Evolutionary conservation across 1,140 invertebrate genomes (phyloP).

Genomic region (Mycetomoellerius zeteki): DNA sequence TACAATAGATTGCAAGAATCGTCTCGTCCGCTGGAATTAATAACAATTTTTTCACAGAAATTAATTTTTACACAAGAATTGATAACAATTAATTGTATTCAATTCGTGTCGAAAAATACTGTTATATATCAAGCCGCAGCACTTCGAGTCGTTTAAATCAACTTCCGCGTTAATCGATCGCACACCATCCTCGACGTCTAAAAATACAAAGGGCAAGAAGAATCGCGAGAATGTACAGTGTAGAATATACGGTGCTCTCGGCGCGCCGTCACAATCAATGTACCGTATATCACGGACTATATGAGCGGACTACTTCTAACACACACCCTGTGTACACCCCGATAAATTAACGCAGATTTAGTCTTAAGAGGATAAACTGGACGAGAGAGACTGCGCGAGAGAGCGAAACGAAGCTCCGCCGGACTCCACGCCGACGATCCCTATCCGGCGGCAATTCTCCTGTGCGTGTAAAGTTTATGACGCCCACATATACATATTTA

Average conservation of each 20-base stretch:
- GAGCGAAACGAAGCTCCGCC: slow-evolving; percentile 38
- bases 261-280: slow-evolving; percentile 54
- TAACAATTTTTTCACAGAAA: not conserved
- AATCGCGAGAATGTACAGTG: slow-evolving; percentile 65
- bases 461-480: slow-evolving; percentile 55
- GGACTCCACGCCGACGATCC: not conserved
- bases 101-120: not conserved
- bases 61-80: too few relatives aligned
- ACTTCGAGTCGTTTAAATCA: not conserved
- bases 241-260: slow-evolving; percentile 62
- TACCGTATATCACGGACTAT: slow-evolving; percentile 12
- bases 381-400: slow-evolving; percentile 50
- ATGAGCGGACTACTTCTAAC: slow-evolving; percentile 39
- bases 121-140: not conserved
- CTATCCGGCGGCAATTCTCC: slow-evolving; percentile 50
- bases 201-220: slow-evolving; percentile 16
- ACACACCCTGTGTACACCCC: slow-evolving; percentile 57
- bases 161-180: slow-evolving; percentile 30
- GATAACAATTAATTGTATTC: not conserved
- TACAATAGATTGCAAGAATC: not conserved
- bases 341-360: slow-evolving; percentile 66
- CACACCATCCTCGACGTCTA: slow-evolving; percentile 17
- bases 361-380: slow-evolving; percentile 63
- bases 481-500: slow-evolving; percentile 48
- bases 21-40: not conserved